Evolutionary conservation across 2,888 invertebrate genomes (phyloP).

Genomic region (Agriopis leucophaearia): DNA sequence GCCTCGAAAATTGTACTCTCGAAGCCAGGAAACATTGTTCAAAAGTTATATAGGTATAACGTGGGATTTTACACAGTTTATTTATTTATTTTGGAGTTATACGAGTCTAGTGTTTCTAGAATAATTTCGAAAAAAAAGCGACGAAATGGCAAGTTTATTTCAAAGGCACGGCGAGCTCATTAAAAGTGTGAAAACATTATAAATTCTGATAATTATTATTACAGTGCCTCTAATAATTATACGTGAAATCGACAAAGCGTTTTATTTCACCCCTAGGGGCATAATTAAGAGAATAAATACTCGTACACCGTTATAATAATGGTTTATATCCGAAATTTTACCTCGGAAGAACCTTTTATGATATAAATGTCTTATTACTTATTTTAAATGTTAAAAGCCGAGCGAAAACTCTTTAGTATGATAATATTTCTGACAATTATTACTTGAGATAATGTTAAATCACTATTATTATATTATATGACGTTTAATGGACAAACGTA

Average conservation of each 20-base stretch:
- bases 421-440: too few relatives aligned
- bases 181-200: conserved; percentile 1
- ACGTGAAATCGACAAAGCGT: conserved; percentile 21
- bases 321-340: background rate
- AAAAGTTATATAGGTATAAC: too few relatives aligned
- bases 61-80: too few relatives aligned
- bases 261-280: conserved; percentile 9
- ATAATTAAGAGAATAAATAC: conserved; percentile 18
- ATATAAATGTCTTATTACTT: background rate
- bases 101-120: too few relatives aligned
- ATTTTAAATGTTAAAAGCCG: background rate
- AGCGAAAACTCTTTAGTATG: background rate
- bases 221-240: background rate
- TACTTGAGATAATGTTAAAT: too few relatives aligned
- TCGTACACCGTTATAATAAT: background rate
- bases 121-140: background rate
- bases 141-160: background rate
- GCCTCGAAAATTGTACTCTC: too few relatives aligned
- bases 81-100: too few relatives aligned
- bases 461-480: too few relatives aligned
- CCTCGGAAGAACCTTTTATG: background rate
- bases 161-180: background rate
- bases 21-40: too few relatives aligned
- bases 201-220: background rate
- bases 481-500: too few relatives aligned